phyloP scores from a whole-genome alignment of 2,888 invertebrate species.

The Holacanthella duospinosa region DNA sequence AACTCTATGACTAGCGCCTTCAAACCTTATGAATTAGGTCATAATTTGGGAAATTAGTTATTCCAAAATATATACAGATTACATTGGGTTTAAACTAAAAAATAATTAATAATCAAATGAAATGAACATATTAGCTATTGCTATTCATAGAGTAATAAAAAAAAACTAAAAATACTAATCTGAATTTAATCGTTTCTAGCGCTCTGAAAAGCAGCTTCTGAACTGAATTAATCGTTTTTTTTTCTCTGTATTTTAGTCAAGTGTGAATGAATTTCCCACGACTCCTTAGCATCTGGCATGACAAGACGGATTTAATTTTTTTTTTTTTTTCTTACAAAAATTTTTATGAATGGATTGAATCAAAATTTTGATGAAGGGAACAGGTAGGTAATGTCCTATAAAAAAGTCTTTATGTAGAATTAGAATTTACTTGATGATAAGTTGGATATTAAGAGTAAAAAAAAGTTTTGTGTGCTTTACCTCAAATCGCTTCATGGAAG shows the following conservation, averaged over 20 bases:
- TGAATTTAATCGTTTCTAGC: too few relatives aligned
- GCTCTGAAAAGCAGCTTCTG: neutral
- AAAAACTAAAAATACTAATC: too few relatives aligned
- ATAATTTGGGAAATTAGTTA: too few relatives aligned
- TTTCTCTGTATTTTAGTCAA: neutral
- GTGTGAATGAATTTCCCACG: constrained; percentile 5
- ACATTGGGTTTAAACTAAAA: too few relatives aligned
- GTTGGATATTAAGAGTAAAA: neutral
- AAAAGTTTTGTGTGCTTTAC: too few relatives aligned
- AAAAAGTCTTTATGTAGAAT: neutral
- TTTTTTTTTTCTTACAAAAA: neutral
- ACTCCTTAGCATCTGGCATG: constrained; percentile 1
- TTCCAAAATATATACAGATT: too few relatives aligned
- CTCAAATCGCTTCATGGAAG: too few relatives aligned
- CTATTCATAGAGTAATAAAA: too few relatives aligned
- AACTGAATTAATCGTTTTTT: neutral
- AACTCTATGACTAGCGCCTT: too few relatives aligned
- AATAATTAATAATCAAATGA: too few relatives aligned
- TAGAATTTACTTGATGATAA: neutral
- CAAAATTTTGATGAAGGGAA: neutral
- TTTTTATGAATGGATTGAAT: neutral
- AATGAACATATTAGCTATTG: too few relatives aligned
- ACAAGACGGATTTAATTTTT: neutral
- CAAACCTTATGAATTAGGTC: too few relatives aligned
- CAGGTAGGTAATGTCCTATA: neutral